Evolutionary conservation across 2,113 vertebrate genomes (phyloP), one percentile per base, ranked within the genome.

Genomic region (Okapia johnstoni): DNA sequence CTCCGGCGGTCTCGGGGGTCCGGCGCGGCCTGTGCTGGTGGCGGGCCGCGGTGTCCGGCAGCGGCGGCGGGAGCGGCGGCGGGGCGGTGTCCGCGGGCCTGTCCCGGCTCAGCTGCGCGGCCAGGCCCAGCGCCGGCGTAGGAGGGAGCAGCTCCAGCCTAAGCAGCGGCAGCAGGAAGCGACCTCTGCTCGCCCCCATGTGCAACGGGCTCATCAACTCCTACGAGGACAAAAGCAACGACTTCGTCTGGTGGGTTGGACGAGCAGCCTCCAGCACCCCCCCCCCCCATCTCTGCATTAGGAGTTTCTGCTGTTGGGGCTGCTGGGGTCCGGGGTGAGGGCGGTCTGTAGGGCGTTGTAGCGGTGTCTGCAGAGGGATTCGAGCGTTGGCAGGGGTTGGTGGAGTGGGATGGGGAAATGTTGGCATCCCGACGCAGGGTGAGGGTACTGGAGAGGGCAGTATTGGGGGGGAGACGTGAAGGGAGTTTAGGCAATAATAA

Each of bases 191-290:
- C 66, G 99, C 99, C 9, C 99, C 99, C 0, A 99, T 99, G 14
- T 99, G 99, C 98, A 99, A 99, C 98, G 99, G 99, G 87, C 99
- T 99, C 80, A 98, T 99, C 90, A 99, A 99, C 96, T 99, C 99
- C 1, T 99, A 99, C 96, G 99, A 99, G 88, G 99, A 99, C 98
- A 99, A 99, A 98, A 99, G 99, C 99, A 99, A 99, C 98, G 99
- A 99, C 85, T 99, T 99, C 96, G 99, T 99, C 7, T 99, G 99
- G 99, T 99, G 97, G 98, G 99, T 98, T 54, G 9, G 79, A 12
- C 17, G 43, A 6, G 76, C 79, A 23, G 28, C 43, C 19, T 26
- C 52, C 23, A 73, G 6, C n/a, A 36, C 2, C 8, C 61, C 63
- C 30, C 50, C 11, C 30, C 15, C 23, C 52, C 36, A 2, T 6